These are phyloP conservation scores for Hemicrepidius hirtus DNA, from an alignment of 2,888 invertebrate species.

Conservation along the genomic window DNA sequence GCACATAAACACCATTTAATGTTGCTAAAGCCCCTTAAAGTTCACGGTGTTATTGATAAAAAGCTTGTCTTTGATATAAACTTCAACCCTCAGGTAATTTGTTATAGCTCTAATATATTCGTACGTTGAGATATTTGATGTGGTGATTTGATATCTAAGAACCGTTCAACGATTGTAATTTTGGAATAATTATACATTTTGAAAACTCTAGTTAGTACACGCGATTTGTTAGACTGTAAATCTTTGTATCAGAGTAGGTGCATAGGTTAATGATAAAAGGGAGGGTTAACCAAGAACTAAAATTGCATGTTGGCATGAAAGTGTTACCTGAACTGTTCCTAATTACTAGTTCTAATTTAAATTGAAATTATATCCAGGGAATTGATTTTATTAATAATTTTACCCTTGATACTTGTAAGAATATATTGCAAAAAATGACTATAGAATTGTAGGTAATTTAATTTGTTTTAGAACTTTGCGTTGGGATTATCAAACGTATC, in stretches of 20 bases:
- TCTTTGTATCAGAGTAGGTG: slow-evolving; percentile 19
- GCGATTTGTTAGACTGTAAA: background rate
- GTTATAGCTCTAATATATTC: background rate
- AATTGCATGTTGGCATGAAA: background rate
- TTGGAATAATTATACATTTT: background rate
- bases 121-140: background rate
- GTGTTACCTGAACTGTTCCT: background rate
- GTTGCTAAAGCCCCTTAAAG: slow-evolving; percentile 4
- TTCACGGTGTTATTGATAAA: slow-evolving; percentile 16
- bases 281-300: background rate
- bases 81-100: background rate
- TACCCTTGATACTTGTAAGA: no score
- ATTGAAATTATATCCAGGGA: no score
- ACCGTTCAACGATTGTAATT: no score
- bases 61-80: background rate
- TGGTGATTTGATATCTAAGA: no score
- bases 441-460: no score
- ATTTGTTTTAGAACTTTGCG: no score
- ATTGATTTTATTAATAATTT: no score
- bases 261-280: slow-evolving; percentile 5
- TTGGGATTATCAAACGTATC: no score
- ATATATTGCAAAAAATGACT: no score
- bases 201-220: background rate
- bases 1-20: slow-evolving; percentile 17
- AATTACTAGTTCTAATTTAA: no score